Evolutionary conservation across 2,797 vertebrate genomes (phyloP), one percentile per base, ranked within the genome.

Genomic region (Clarias fuscus): DNA sequence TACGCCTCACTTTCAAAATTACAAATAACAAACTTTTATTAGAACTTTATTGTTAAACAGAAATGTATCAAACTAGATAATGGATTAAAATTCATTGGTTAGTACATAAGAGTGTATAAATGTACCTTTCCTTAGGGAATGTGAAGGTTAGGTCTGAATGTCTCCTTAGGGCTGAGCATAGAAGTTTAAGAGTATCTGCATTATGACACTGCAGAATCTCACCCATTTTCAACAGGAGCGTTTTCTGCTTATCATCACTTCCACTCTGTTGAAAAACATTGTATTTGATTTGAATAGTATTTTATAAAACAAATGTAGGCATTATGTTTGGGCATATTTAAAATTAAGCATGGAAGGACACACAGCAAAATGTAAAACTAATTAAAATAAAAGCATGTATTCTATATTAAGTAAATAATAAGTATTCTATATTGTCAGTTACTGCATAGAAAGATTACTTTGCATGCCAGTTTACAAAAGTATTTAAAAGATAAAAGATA

Each of bases 211-310:
- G 20, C 81, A 93, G 22, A 83, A 94, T 48, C 0, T 94, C 91
- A 43, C 2, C 3, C 58, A 93, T 70, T 5, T 56, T 85, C 40
- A 80, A 20, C 84, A 95, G 79, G 14, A 86, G 8, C 13, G 17
- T 3, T 76, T 87, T 89, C 84, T 86, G 43, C 5, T 56, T n/a
- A 0, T 77, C 24, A 56, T 92, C 89, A 17, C 22, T 88, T 6
- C 81, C 91, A 22, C 86, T 92, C 94, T 95, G 90, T 10, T 72
- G 5, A 43, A 88, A 77, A 83, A 75, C 27, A 33, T 62, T 82
- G 15, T 2, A 27, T 40, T 76, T 62, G 48, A 1, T 10, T 8
- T 61, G 11, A 43, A 22, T 53, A 13, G 15, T 4, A 67, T 33
- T 22, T 76, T 84, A 73, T 8, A 61, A 24, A 68, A n/a, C 13